These are phyloP conservation scores for Melanotus villosus DNA, from an alignment of 2,888 invertebrate species.

Conservation along the genomic window DNA sequence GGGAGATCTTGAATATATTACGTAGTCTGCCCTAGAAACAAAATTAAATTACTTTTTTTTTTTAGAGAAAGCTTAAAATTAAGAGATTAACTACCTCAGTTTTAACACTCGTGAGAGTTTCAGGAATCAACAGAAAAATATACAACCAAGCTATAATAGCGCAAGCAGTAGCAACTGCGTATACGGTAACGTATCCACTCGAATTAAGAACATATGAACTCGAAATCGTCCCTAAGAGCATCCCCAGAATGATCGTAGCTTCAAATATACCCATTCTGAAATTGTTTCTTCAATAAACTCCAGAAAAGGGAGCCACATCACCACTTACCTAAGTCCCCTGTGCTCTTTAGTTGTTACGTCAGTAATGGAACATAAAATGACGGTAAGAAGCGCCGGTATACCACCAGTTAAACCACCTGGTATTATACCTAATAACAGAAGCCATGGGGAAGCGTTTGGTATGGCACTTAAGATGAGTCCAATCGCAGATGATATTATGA, in stretches of 20 bases:
- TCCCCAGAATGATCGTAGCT: constrained; percentile 73
- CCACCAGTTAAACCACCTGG: constrained; percentile 76
- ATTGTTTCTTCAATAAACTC: too few relatives aligned
- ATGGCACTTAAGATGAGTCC: constrained; percentile 41
- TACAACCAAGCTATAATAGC: constrained; percentile 69
- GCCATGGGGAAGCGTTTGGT: constrained; percentile 61
- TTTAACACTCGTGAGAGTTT: constrained; percentile 66
- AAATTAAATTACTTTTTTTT: too few relatives aligned
- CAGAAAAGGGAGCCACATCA: too few relatives aligned
- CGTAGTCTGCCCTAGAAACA: constrained; percentile 24
- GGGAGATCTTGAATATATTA: constrained; percentile 40
- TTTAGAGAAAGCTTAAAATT: too few relatives aligned
- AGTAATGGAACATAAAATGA: constrained; percentile 70
- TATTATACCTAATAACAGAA: constrained; percentile 71
- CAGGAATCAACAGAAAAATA: constrained; percentile 69
- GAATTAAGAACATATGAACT: constrained; percentile 74
- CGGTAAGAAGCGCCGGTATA: constrained; percentile 74
- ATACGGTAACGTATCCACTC: constrained; percentile 72
- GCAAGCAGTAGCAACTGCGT: constrained; percentile 67
- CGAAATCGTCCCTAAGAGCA: constrained; percentile 74
- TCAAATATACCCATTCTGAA: constrained; percentile 77
- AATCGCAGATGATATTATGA: constrained; percentile 33
- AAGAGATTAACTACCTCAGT: constrained; percentile 27
- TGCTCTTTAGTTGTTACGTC: constrained; percentile 75
- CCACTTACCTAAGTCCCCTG: constrained; percentile 75